Evolutionary conservation across 35 echinoderm and acorn worm species (phyloP), one percentile per base, ranked within the genome.

Genomic region (Amphiura filiformis): DNA sequence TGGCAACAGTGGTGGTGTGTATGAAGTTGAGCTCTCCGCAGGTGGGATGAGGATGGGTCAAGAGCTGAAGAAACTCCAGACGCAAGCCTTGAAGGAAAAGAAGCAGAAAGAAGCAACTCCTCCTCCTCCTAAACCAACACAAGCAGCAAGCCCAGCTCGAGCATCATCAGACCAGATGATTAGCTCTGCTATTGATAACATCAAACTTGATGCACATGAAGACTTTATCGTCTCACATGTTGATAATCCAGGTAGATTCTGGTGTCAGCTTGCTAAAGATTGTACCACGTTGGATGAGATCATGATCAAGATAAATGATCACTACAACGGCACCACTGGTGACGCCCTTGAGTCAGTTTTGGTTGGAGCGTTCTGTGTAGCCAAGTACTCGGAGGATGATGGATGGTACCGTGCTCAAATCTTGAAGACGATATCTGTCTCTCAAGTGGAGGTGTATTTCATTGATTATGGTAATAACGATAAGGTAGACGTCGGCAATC

Each of bases 381-480:
- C 85, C 39, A 82, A 83, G 91, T 97, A 83, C 42, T 38, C 84
- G 32, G 65, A 57, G 35, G 95, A 97, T 82, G 88, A 83, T 41
- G 91, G 83, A 22, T 92, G 88, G 76, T 97, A 97, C 39, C 92
- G 94, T 20, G 91, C 91, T n/a, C 87, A 77, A 52, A 88, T 97
- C 70, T 64, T 90, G 31, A 89, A 84, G 57, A 78, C 39, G 15
- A 30, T 56, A 17, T 57, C 78, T 30, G 36, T 65, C 39, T 39
- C 23, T 18, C 41, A 87, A 47, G 37, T 90, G 3, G 81, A 90
- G 38, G 86, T 93, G 7, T 39, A 81, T 33, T 97, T 94, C 82
- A 76, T 97, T 23, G 95, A 97, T 42, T 97, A 93, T 86, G 95
- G 95, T 36, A 93, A 97, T 70, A 44, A 26, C 18, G 92, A 93